Conservation (phyloP, 2,113 vertebrate species). For the Sterna hirundo region DNA sequence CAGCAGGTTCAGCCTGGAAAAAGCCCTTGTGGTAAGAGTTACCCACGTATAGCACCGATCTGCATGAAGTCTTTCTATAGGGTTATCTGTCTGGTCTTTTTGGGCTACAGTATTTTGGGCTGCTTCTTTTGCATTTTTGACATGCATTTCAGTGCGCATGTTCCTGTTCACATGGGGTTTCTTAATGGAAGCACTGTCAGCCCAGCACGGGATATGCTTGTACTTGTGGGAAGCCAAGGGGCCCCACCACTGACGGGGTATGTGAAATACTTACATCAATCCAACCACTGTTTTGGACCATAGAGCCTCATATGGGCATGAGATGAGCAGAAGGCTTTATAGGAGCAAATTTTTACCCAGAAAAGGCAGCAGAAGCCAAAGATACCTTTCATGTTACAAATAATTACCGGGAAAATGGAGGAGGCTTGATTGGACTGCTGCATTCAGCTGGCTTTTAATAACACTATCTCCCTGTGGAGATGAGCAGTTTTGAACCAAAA, state of each 20-base stretch:
- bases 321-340: not conserved
- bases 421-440: not conserved
- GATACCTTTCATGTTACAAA: not conserved
- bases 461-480: not conserved
- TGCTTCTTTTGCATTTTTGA: not conserved
- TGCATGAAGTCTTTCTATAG: not conserved
- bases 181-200: not conserved
- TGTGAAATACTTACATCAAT: not conserved
- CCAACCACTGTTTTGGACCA: not conserved
- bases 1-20: not conserved
- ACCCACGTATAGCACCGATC: not conserved
- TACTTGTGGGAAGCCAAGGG: not conserved
- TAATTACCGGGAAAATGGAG: not conserved
- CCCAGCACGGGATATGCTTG: not conserved
- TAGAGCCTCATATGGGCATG: not conserved
- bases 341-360: not conserved
- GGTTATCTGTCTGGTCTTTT: not conserved
- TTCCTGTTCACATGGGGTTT: not conserved
- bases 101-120: not conserved
- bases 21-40: not conserved
- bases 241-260: rapidly evolving
- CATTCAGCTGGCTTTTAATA: not conserved
- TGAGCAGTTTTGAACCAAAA: not conserved
- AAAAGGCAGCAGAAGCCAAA: not conserved
- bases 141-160: not conserved